A percentile compares a stretch with the other conserved stretches of the same genome.
phyloP scores from a whole-genome alignment of 1,140 invertebrate genomes.

The Hesperophylax magnus region DNA sequence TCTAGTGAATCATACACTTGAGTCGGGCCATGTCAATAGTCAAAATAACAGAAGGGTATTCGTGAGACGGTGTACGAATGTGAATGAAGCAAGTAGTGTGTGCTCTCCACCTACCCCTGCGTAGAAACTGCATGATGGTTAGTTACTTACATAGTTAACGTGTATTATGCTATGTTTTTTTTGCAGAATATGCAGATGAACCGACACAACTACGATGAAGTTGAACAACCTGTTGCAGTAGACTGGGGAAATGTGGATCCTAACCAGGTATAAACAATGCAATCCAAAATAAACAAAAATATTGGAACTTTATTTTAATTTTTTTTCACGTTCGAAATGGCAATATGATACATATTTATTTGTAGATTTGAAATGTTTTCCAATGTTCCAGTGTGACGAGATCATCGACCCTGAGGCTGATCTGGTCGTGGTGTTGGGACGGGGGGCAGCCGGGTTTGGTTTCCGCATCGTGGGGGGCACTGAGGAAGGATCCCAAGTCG shows the following conservation, averaged over 20 bases:
- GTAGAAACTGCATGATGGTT: too few relatives aligned
- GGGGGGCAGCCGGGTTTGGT: conserved; percentile 77
- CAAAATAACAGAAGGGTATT: too few relatives aligned
- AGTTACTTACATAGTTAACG: too few relatives aligned
- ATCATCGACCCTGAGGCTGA: conserved; percentile 64
- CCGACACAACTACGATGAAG: conserved; percentile 54
- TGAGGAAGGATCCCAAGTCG: conserved; percentile 96
- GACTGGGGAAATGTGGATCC: conserved; percentile 49
- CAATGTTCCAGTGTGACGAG: conserved; percentile 46
- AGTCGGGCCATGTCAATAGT: too few relatives aligned
- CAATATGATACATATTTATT: too few relatives aligned
- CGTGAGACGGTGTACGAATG: too few relatives aligned
- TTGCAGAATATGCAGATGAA: conserved; percentile 49
- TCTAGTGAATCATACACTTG: too few relatives aligned
- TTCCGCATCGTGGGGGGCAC: conserved; percentile 99
- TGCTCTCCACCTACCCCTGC: too few relatives aligned
- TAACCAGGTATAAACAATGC: conserved; percentile 43
- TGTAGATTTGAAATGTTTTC: too few relatives aligned
- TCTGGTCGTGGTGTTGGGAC: conserved; percentile 63
- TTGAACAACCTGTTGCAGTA: conserved; percentile 45
- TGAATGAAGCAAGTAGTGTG: too few relatives aligned
- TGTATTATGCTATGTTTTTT: neutral
- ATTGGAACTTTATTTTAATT: too few relatives aligned
- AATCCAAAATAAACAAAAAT: neutral
- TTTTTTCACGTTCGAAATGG: too few relatives aligned